Percentiles rank a stretch among this genome's conserved stretches.
Evolutionary conservation across 2,113 vertebrate species (phyloP).

Genomic region (Otocyon megalotis): DNA sequence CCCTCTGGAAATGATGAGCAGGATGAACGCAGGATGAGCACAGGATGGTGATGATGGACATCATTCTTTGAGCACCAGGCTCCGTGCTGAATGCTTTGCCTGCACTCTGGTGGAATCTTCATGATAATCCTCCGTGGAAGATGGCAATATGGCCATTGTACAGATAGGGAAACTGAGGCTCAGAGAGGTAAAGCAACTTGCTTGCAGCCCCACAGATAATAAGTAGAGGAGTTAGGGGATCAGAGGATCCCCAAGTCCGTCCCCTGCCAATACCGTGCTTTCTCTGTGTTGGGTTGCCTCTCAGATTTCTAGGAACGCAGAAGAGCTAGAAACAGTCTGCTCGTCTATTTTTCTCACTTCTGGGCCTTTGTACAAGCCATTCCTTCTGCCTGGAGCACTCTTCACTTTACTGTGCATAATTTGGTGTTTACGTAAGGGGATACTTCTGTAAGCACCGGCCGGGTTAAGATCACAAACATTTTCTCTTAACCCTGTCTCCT

Average conservation of each 20-base stretch:
- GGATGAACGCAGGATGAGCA: not conserved
- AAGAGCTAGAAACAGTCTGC: not conserved
- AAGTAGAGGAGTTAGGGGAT: not conserved
- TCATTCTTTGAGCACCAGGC: not conserved
- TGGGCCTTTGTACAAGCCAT: not conserved
- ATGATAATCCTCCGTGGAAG: not conserved
- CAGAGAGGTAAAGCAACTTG: not conserved
- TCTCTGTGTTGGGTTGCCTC: not conserved
- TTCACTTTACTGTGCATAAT: not conserved
- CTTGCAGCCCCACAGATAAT: not conserved
- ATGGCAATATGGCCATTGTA: not conserved
- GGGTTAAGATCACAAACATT: not conserved
- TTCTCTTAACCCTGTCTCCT: not conserved
- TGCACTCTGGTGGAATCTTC: not conserved
- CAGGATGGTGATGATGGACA: accelerated
- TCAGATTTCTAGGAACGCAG: not conserved
- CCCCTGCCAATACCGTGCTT: not conserved
- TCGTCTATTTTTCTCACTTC: not conserved
- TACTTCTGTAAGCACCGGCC: accelerated
- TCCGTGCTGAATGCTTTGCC: accelerated
- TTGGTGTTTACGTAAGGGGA: accelerated
- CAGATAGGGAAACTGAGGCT: not conserved
- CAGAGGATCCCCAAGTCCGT: not conserved
- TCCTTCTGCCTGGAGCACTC: not conserved
- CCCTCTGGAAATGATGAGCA: not conserved